Evolutionary conservation across 2,113 vertebrate genomes (phyloP).

Genomic region (Motacilla alba): DNA sequence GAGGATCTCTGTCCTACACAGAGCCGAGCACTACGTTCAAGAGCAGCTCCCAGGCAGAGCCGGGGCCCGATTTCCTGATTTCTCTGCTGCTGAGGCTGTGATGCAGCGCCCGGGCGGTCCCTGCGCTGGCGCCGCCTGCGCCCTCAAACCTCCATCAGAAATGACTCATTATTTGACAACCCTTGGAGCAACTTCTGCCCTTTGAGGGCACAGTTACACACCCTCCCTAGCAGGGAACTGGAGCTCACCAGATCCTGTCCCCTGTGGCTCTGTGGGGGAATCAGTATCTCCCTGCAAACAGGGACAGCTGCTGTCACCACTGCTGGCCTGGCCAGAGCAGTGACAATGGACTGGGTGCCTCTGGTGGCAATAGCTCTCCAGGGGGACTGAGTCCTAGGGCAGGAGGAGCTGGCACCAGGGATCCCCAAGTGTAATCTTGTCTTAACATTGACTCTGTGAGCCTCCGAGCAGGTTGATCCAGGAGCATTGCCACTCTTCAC

Average conservation of each 20-base stretch:
- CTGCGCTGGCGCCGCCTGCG: neutral
- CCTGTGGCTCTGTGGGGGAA: neutral
- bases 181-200: neutral
- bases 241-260: neutral
- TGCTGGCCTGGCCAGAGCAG: neutral
- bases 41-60: neutral
- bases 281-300: too few relatives aligned
- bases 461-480: neutral
- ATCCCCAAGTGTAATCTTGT: too few relatives aligned
- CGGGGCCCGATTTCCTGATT: conserved; percentile 31
- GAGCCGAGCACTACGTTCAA: neutral
- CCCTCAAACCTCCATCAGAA: neutral
- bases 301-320: neutral
- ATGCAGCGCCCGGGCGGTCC: neutral
- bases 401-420: neutral
- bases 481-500: fast-evolving
- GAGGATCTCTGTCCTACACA: neutral
- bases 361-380: neutral
- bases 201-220: neutral
- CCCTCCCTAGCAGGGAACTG: neutral
- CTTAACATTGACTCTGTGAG: neutral
- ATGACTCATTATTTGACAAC: neutral
- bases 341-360: neutral
- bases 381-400: neutral
- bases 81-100: neutral